Evolutionary conservation across 2,888 invertebrate species (phyloP).

Genomic region (Ochropacha duplaris): DNA sequence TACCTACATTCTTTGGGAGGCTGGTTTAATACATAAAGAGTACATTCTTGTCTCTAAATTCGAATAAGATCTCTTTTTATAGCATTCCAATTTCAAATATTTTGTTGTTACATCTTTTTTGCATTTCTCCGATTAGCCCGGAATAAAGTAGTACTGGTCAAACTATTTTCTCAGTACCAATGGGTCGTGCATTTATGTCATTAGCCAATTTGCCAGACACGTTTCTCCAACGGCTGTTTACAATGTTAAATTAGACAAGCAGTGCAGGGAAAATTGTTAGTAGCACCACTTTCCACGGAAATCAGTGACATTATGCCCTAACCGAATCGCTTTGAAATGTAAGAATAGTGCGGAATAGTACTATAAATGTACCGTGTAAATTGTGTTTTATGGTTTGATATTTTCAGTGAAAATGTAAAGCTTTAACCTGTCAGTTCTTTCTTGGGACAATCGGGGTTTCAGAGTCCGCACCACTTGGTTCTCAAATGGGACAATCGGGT

Average conservation of each 20-base stretch:
- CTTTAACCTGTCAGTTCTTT: not conserved
- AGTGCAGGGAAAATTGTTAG: conserved; percentile 6
- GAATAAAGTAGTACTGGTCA: not conserved
- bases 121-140: not conserved
- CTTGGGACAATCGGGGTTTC: no score
- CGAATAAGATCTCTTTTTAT: no score
- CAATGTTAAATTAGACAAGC: conserved; percentile 3
- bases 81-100: no score
- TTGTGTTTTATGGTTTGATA: not conserved
- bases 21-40: no score
- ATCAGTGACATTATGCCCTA: conserved; percentile 28
- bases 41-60: no score
- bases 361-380: not conserved
- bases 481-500: no score
- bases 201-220: conserved; percentile 6
- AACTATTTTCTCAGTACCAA: not conserved
- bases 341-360: not conserved
- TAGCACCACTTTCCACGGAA: conserved; percentile 19
- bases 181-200: conserved; percentile 4
- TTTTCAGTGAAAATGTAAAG: no score
- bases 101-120: no score
- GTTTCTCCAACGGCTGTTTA: not conserved
- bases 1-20: no score
- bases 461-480: no score
- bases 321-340: conserved; percentile 19